Evolutionary conservation across 1,140 invertebrate genomes (phyloP), one percentile per base, ranked within the genome.

Genomic region (Glomeris maerens): DNA sequence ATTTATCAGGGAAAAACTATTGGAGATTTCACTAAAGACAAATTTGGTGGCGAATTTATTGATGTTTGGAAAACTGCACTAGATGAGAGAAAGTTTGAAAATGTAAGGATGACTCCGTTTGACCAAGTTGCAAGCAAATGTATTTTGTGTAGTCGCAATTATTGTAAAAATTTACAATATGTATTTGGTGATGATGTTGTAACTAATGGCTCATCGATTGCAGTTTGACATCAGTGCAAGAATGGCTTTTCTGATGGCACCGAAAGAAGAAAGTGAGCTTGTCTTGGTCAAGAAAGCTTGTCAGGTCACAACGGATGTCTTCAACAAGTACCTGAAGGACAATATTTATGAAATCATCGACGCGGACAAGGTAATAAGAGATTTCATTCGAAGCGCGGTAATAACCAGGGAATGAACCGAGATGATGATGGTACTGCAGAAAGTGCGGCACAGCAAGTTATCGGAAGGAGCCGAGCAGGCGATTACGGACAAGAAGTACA

Each of bases 331-430:
- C 71, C 74, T 98, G 4, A 92, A 92, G 68, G 88, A 95, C 69
- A 88, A 98, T 69, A 88, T 99, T 50, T 95, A 98, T 81, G 91
- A 96, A 66, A 92, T 98, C 58, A 94, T 98, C 62, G 95, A 98
- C 76, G 83, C 85, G 4, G 94, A 98, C 63, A 76, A 74, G 65
- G 22, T 41, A 21, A 27, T 17, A n/a, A 25, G 25, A 27, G 22
- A n/a, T n/a, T n/a, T 1, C 14, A 42, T 48, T 49, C 28, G 10
- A n/a, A n/a, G n/a, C n/a, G n/a, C n/a, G n/a, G n/a, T n/a, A n/a
- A n/a, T n/a, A n/a, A n/a, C n/a, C n/a, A n/a, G n/a, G n/a, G n/a
- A n/a, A n/a, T n/a, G n/a, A n/a, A n/a, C n/a, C n/a, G n/a, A n/a
- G n/a, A n/a, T n/a, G n/a, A n/a, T n/a, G n/a, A n/a, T n/a, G n/a